These are phyloP conservation scores for Galbula dea DNA, from an alignment of 2,113 vertebrate genomes.

Conservation along the genomic window DNA sequence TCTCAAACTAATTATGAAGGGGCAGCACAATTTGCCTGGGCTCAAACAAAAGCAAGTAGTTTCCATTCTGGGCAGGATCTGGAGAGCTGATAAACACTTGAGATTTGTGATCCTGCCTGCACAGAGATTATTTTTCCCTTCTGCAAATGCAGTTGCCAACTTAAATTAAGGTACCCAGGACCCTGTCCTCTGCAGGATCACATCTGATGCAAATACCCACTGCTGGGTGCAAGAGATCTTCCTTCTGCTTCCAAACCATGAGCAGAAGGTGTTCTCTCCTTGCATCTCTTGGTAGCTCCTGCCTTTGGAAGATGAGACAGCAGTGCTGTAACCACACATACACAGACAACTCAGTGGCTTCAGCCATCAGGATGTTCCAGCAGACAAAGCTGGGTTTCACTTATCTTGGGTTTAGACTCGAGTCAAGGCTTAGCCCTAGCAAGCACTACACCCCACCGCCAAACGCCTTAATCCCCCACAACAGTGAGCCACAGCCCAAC, in stretches of 20 bases:
- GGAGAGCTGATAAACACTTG: neutral
- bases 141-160: neutral
- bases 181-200: neutral
- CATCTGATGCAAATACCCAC: neutral
- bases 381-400: fast-evolving
- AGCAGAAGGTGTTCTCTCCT: neutral
- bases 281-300: neutral
- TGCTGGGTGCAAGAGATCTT: neutral
- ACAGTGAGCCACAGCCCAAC: fast-evolving
- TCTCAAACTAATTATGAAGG: neutral
- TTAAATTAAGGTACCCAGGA: fast-evolving
- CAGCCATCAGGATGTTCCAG: neutral
- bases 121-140: neutral
- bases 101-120: neutral
- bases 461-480: neutral
- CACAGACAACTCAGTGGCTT: neutral
- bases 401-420: neutral
- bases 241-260: neutral
- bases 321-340: neutral
- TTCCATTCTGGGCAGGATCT: neutral
- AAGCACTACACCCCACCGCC: neutral
- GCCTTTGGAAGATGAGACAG: neutral
- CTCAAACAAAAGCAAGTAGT: neutral
- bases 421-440: neutral
- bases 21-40: neutral